phyloP scores from a whole-genome alignment of 2,797 vertebrate genomes.

The Thalassophryne amazonica region DNA sequence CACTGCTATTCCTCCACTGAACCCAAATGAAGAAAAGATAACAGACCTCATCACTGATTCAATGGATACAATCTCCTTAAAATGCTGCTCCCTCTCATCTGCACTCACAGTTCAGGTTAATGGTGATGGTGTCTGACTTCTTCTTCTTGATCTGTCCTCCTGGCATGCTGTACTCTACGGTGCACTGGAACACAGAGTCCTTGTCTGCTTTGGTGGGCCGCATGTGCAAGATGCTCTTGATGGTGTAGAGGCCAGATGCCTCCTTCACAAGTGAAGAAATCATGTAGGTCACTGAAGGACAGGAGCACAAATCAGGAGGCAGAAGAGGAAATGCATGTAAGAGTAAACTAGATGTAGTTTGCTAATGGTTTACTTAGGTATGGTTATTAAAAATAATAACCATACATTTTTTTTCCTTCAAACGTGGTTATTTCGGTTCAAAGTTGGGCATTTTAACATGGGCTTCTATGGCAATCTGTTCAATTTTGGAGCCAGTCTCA shows the following conservation, averaged over 20 bases:
- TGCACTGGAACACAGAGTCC: conserved; percentile 79
- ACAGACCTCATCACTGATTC: not conserved
- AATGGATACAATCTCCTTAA: not conserved
- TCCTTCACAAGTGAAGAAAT: conserved; percentile 79
- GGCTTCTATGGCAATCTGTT: too few species aligned
- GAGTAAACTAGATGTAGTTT: too few species aligned
- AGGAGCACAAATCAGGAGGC: not conserved
- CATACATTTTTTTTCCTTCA: too few species aligned
- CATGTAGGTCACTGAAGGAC: conserved; percentile 78
- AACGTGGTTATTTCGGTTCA: too few species aligned
- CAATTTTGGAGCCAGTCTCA: too few species aligned
- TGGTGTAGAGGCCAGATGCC: conserved; percentile 80
- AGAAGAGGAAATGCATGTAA: not conserved
- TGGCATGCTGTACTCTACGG: conserved; percentile 77
- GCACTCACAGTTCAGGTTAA: conserved; percentile 86
- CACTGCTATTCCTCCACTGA: not conserved
- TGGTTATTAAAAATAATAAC: too few species aligned
- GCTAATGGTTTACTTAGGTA: too few species aligned
- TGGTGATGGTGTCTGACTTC: conserved; percentile 71
- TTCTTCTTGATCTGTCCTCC: conserved; percentile 35
- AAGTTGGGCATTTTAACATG: too few species aligned
- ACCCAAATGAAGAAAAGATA: not conserved
- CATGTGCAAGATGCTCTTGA: conserved; percentile 81
- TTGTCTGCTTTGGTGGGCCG: conserved; percentile 76
- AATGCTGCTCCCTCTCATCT: not conserved